Conservation (phyloP, 1,140 invertebrate genomes). For the Cephus cinctus region DNA sequence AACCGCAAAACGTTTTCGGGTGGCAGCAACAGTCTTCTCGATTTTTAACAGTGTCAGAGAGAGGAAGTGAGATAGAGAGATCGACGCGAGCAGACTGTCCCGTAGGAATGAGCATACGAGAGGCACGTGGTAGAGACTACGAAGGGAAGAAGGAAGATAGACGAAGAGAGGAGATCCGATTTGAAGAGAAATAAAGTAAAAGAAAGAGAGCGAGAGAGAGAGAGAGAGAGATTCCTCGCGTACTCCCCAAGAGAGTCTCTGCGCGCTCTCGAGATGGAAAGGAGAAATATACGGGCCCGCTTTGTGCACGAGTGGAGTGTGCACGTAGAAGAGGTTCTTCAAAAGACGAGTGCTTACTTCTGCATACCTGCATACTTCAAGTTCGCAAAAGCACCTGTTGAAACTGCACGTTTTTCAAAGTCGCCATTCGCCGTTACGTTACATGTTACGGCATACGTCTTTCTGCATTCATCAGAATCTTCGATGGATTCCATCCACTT, state of each 20-base stretch:
- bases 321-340: conserved; percentile 40
- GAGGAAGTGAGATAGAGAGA: too few species aligned
- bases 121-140: too few species aligned
- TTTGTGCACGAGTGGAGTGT: conserved; percentile 38
- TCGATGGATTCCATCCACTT: too few species aligned
- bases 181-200: neutral
- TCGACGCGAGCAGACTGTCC: too few species aligned
- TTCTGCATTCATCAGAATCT: too few species aligned
- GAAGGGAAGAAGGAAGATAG: too few species aligned
- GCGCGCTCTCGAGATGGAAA: conserved; percentile 35
- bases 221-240: neutral
- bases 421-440: too few species aligned
- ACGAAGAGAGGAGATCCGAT: neutral
- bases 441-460: too few species aligned
- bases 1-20: conserved; percentile 25
- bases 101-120: too few species aligned
- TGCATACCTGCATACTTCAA: conserved; percentile 47
- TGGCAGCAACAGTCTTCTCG: conserved; percentile 11
- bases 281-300: conserved; percentile 44
- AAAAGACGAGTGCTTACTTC: conserved; percentile 44
- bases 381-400: conserved; percentile 46
- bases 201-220: neutral
- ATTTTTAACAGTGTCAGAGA: too few species aligned
- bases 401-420: too few species aligned
- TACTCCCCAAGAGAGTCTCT: conserved; percentile 17